Evolutionary conservation across 2,797 vertebrate species (phyloP).

Genomic region (Picus viridis): DNA sequence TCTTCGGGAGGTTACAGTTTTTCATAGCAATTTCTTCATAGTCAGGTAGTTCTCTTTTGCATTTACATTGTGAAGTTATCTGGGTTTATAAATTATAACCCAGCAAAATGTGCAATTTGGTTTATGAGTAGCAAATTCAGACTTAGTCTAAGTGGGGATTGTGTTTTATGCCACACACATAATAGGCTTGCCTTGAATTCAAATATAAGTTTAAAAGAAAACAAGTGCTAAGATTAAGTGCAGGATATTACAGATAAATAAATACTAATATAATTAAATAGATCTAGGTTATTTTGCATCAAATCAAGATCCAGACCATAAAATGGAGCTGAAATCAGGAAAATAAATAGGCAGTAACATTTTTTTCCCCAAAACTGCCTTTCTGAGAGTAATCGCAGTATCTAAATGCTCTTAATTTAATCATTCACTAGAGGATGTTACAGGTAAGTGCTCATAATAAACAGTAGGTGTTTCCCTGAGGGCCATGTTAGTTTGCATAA

Average conservation of each 20-base stretch:
- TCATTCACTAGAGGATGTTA: conserved; percentile 38
- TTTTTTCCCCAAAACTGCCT: conserved; percentile 12
- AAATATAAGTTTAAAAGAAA: neutral
- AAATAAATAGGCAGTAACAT: conserved; percentile 10
- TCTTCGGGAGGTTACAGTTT: neutral
- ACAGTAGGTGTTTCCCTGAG: conserved; percentile 54
- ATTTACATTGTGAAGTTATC: conserved; percentile 1
- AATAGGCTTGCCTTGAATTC: neutral
- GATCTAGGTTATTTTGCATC: neutral
- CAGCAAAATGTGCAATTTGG: neutral
- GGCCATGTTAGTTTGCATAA: conserved; percentile 42
- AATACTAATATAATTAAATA: conserved; percentile 28
- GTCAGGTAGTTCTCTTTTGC: neutral
- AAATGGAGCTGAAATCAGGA: neutral
- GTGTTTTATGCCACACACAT: neutral
- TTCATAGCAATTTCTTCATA: neutral
- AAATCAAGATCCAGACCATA: neutral
- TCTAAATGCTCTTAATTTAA: conserved; percentile 51
- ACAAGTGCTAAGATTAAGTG: conserved; percentile 1
- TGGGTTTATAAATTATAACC: neutral
- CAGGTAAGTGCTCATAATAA: conserved; percentile 56
- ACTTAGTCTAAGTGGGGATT: neutral
- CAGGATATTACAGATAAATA: neutral
- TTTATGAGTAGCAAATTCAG: neutral
- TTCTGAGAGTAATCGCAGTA: conserved; percentile 33